A percentile compares a stretch with the other conserved stretches of the same genome.
Conservation (phyloP, 2,113 vertebrate genomes). For the Cheilinus undulatus region DNA sequence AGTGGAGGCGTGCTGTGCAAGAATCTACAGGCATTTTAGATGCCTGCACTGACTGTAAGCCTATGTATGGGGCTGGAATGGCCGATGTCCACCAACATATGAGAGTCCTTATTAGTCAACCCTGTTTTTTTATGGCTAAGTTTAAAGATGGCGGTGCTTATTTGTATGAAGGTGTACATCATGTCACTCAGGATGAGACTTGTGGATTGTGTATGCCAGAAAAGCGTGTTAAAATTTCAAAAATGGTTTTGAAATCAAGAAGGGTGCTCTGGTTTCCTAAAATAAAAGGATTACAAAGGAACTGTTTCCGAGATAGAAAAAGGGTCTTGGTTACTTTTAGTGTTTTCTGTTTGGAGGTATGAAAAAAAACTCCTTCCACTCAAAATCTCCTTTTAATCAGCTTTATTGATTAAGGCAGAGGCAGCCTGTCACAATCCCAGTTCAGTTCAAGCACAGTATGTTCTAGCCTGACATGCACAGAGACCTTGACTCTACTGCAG, state of each 20-base stretch:
- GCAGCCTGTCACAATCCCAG: conserved; percentile 7
- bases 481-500: conserved; percentile 34
- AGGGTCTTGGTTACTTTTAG: too few species aligned
- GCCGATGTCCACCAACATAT: conserved; percentile 18
- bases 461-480: conserved; percentile 6
- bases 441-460: conserved; percentile 17
- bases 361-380: neutral
- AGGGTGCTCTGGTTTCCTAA: neutral
- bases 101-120: conserved; percentile 12
- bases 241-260: neutral
- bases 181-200: neutral
- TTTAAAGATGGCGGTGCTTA: conserved; percentile 22
- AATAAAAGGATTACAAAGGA: neutral
- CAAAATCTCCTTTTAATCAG: neutral
- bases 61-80: too few species aligned
- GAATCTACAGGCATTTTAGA: conserved; percentile 27
- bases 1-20: conserved; percentile 50
- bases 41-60: neutral
- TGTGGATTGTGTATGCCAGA: neutral
- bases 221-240: neutral
- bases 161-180: neutral
- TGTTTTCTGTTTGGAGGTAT: too few species aligned
- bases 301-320: too few species aligned
- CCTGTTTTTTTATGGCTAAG: conserved; percentile 22
- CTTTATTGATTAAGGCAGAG: conserved; percentile 42